Evolutionary conservation across 2,797 vertebrate species (phyloP).

Genomic region (Rhabdomys pumilio): DNA sequence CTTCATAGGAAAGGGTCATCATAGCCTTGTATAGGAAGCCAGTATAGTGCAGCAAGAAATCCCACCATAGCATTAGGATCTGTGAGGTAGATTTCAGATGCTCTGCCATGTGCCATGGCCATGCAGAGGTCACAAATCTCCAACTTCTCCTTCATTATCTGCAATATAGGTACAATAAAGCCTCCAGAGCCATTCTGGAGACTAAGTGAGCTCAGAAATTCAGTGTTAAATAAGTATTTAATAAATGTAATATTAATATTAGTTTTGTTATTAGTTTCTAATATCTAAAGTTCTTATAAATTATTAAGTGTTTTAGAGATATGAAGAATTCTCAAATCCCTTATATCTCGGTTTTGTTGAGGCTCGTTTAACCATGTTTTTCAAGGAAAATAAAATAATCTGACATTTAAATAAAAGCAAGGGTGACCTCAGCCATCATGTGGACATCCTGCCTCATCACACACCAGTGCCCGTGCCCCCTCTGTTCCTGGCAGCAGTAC

Average conservation of each 20-base stretch:
- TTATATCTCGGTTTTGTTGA: background rate
- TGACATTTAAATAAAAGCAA: background rate
- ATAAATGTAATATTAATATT: background rate
- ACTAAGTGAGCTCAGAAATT: background rate
- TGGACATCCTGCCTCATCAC: background rate
- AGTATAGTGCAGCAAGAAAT: background rate
- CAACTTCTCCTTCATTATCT: background rate
- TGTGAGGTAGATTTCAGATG: background rate
- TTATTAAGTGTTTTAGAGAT: background rate
- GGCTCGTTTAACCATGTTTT: background rate
- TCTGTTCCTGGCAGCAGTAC: background rate
- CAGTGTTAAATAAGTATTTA: background rate
- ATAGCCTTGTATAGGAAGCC: background rate
- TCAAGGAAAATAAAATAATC: background rate
- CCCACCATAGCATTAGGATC: background rate
- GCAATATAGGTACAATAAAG: background rate
- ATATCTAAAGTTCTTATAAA: background rate
- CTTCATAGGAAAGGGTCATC: background rate
- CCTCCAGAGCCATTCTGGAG: background rate
- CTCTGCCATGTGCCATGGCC: background rate
- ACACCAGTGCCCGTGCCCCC: fast-evolving
- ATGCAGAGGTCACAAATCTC: background rate
- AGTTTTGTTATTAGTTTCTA: slow-evolving; percentile 3
- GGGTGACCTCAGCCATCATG: fast-evolving
- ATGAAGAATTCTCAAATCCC: background rate